Evolutionary conservation across 2,113 vertebrate genomes (phyloP).

Genomic region (Procavia capensis): DNA sequence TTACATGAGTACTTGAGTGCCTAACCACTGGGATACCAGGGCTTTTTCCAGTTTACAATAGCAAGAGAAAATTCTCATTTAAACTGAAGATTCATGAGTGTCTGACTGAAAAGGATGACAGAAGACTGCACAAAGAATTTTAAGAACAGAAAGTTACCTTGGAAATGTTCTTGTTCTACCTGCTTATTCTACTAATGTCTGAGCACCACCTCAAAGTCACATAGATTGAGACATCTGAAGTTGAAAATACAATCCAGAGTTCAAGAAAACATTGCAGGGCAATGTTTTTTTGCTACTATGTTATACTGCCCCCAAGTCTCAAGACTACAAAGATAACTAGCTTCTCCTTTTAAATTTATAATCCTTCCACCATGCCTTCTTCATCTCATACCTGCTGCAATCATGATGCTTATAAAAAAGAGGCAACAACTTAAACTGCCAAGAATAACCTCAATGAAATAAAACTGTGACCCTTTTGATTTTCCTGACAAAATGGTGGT

Average conservation of each 20-base stretch:
- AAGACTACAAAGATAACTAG: background rate
- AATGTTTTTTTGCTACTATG: background rate
- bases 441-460: background rate
- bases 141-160: background rate
- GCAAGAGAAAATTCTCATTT: background rate
- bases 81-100: background rate
- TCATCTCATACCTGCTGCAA: background rate
- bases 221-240: background rate
- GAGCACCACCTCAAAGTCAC: background rate
- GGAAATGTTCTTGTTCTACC: background rate
- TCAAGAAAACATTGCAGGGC: background rate
- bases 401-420: background rate
- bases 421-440: background rate
- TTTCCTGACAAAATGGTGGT: background rate
- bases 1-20: background rate
- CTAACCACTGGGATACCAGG: background rate
- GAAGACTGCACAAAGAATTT: background rate
- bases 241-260: background rate
- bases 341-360: constrained; percentile 6
- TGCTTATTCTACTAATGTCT: background rate
- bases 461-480: background rate
- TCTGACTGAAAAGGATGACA: background rate
- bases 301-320: background rate
- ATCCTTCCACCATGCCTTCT: background rate
- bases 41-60: background rate